Percentiles rank a stretch among this genome's conserved stretches.
Evolutionary conservation across 2,888 invertebrate species (phyloP).

Genomic region (Acronicta leporina): DNA sequence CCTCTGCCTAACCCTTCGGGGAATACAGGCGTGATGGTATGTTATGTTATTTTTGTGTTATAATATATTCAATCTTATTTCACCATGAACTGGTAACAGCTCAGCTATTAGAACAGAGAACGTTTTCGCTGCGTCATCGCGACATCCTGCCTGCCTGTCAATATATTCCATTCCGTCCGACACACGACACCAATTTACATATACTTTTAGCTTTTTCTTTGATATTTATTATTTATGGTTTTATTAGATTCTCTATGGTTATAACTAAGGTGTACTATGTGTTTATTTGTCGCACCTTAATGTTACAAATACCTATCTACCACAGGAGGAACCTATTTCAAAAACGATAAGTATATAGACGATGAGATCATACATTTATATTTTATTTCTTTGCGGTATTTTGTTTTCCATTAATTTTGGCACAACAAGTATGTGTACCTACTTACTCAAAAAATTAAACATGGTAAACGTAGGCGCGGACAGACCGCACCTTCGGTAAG

Average conservation of each 20-base stretch:
- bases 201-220: constrained; percentile 54
- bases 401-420: too few relatives aligned
- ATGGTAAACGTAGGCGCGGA: too few relatives aligned
- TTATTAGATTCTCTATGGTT: constrained; percentile 15
- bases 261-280: not conserved
- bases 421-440: fast-evolving
- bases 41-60: not conserved
- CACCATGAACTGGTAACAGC: constrained; percentile 2
- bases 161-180: constrained; percentile 51
- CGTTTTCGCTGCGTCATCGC: constrained; percentile 64
- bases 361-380: too few relatives aligned
- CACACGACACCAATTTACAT: constrained; percentile 65
- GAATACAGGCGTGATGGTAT: too few relatives aligned
- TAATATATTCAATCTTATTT: constrained; percentile 20
- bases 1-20: too few relatives aligned
- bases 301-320: too few relatives aligned
- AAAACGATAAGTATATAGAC: too few relatives aligned
- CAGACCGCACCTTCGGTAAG: too few relatives aligned
- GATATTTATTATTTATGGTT: constrained; percentile 39
- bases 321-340: too few relatives aligned
- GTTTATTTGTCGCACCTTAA: too few relatives aligned
- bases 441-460: too few relatives aligned
- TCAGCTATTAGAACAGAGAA: constrained; percentile 6
- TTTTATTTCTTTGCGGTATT: too few relatives aligned
- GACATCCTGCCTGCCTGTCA: constrained; percentile 72